Evolutionary conservation across 2,888 invertebrate species (phyloP).

Genomic region (Protula sp.): DNA sequence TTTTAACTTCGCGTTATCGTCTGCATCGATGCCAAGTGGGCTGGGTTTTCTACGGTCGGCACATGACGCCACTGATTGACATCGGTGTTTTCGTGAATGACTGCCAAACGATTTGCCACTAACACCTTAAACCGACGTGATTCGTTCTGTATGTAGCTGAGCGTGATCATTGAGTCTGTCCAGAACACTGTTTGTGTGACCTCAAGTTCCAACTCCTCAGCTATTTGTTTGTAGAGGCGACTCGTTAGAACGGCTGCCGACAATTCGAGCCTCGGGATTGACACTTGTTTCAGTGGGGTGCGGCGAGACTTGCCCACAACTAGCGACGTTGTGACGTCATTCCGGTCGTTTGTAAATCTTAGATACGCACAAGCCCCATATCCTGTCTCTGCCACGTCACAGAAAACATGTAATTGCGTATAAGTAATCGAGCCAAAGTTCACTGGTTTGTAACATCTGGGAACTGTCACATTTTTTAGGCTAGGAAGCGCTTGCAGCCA

Average conservation of each 20-base stretch:
- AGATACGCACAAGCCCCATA: slow-evolving; percentile 21
- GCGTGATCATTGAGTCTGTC: too few relatives aligned
- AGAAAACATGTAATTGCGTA: slow-evolving; percentile 24
- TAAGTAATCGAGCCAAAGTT: slow-evolving; percentile 16
- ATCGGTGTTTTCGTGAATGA: slow-evolving; percentile 19
- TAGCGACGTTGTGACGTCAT: slow-evolving; percentile 18
- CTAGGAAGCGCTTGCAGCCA: neutral
- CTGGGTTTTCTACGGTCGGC: too few relatives aligned
- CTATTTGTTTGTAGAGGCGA: too few relatives aligned
- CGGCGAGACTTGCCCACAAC: slow-evolving; percentile 24
- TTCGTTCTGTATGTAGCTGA: too few relatives aligned
- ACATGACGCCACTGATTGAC: too few relatives aligned
- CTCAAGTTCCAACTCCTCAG: too few relatives aligned
- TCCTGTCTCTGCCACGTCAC: slow-evolving; percentile 21
- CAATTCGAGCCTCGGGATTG: too few relatives aligned
- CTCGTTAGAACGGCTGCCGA: too few relatives aligned
- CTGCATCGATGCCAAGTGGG: slow-evolving; percentile 12
- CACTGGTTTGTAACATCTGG: slow-evolving; percentile 14
- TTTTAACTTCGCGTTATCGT: neutral
- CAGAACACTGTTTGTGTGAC: slow-evolving; percentile 14
- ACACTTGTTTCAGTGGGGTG: slow-evolving; percentile 23
- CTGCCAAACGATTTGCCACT: slow-evolving; percentile 25
- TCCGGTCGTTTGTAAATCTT: slow-evolving; percentile 11
- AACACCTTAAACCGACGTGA: too few relatives aligned
- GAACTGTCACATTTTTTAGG: neutral